Percentiles rank a stretch among this genome's conserved stretches.
These are phyloP conservation scores for Epirrhoe alternata DNA, from an alignment of 2,888 invertebrate genomes.

Conservation along the genomic window DNA sequence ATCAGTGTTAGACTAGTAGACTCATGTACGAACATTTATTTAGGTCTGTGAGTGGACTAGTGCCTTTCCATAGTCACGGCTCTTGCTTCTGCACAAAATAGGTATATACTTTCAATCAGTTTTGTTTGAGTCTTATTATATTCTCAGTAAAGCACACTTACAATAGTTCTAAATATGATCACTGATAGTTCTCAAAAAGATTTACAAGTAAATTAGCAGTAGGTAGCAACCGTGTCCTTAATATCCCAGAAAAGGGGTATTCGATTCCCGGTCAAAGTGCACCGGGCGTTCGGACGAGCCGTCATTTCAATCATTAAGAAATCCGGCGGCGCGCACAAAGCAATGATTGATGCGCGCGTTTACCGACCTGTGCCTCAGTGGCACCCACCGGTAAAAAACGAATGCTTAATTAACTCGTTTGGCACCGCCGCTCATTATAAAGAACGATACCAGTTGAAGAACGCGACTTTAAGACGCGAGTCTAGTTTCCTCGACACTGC, in stretches of 20 bases:
- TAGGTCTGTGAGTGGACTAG: no score
- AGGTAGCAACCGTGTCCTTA: constrained; percentile 28
- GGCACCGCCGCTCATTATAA: constrained; percentile 84
- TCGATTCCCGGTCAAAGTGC: constrained; percentile 57
- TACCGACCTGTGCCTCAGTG: constrained; percentile 71
- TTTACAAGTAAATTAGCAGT: constrained; percentile 16
- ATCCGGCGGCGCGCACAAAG: constrained; percentile 80
- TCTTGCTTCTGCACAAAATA: no score
- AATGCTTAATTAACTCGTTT: constrained; percentile 84
- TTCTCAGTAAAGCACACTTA: no score
- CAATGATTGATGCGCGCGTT: constrained; percentile 83
- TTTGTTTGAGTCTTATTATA: no score
- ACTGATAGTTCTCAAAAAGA: constrained; percentile 7
- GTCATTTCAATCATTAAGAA: constrained; percentile 82
- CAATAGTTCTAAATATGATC: no score
- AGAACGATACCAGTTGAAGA: constrained; percentile 27
- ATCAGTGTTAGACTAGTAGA: no score
- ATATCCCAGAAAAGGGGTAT: constrained; percentile 38
- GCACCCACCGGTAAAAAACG: constrained; percentile 77
- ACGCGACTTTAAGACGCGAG: constrained; percentile 26
- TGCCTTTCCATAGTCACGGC: no score
- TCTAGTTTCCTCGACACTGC: background rate
- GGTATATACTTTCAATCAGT: no score
- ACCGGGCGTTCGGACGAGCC: constrained; percentile 49
- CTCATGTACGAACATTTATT: no score